Evolutionary conservation across 2,888 invertebrate genomes (phyloP), one percentile per base, ranked within the genome.

Genomic region (Eurois occulta): DNA sequence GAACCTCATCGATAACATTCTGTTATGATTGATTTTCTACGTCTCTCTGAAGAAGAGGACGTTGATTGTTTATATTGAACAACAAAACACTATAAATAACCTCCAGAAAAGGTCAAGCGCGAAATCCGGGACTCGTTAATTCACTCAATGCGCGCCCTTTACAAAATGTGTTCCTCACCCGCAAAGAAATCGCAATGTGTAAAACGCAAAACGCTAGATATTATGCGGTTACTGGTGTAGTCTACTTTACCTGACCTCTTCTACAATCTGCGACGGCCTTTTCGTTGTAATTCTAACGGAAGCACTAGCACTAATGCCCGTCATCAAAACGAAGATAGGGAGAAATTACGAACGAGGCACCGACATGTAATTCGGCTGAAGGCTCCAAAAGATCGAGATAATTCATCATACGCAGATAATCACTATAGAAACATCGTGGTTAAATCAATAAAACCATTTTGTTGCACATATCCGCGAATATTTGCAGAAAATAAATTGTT

Each of bases 261-360:
- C 87, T 64, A 90, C 88, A 58, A 88, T 83, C 83, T 92, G 90
- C 78, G 90, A 86, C 86, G 92, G 91, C 82, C 92, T 95, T 91
- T 94, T 95, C 28, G 95, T 95, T 75, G 92, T 93, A 88, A 97
- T 95, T 91, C 94, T 94, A 89, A 97, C 94, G 79, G 95, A 94
- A 88, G 97, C 97, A 92, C 93, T 96, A 85, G 96, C 97, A 87
- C 91, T 94, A 86, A 97, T 93, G 87, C 97, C 97, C 92, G 96
- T 97, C 97, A 97, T 97, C 92, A 95, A 96, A 91, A 85, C 83
- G 84, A 77, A 77, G 41, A 18, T 65, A 65, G 4, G 79, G 81
- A 84, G 86, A 87, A 89, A 88, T 84, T 86, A 85, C 71, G 83
- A 88, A 87, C 65, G 83, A 89, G 84, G 84, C 88, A 88, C 90